phyloP scores from a whole-genome alignment of 2,888 invertebrate genomes.

The Drosophila niveifrons region DNA sequence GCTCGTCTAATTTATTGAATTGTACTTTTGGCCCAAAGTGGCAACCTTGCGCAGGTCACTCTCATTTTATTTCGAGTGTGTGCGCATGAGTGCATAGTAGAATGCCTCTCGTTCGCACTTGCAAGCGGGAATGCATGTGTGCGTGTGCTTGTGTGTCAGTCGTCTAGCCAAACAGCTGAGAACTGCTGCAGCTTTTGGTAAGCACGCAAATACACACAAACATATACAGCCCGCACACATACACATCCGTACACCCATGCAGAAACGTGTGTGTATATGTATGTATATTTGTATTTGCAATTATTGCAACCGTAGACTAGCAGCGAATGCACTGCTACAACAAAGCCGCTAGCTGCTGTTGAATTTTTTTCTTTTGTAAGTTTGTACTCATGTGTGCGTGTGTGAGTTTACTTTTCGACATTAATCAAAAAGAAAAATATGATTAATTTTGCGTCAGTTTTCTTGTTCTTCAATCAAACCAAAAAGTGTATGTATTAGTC shows the following conservation, averaged over 20 bases:
- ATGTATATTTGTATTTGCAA: constrained; percentile 33
- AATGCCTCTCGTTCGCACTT: constrained; percentile 36
- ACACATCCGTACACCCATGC: background rate
- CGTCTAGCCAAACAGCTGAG: constrained; percentile 69
- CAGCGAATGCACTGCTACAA: constrained; percentile 18
- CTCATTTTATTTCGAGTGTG: constrained; percentile 47
- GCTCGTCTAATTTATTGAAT: constrained; percentile 16
- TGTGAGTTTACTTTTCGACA: constrained; percentile 24
- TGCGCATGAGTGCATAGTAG: constrained; percentile 61
- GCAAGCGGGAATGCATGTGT: background rate
- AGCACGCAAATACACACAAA: constrained; percentile 39
- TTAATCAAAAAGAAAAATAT: constrained; percentile 18
- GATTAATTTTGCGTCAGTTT: constrained; percentile 1
- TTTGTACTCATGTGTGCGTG: constrained; percentile 8
- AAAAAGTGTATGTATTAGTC: constrained; percentile 15
- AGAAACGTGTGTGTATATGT: background rate
- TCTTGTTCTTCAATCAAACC: constrained; percentile 13
- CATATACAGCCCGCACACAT: constrained; percentile 9
- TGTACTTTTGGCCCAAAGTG: constrained; percentile 44
- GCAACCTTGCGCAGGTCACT: constrained; percentile 65
- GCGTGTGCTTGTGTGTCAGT: constrained; percentile 22
- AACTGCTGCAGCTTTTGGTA: constrained; percentile 46
- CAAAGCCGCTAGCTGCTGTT: constrained; percentile 39
- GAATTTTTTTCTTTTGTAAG: constrained; percentile 33
- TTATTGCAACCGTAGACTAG: constrained; percentile 44